Evolutionary conservation across 2,113 vertebrate genomes (phyloP), one percentile per base, ranked within the genome.

Genomic region (Cryptotis parvus): DNA sequence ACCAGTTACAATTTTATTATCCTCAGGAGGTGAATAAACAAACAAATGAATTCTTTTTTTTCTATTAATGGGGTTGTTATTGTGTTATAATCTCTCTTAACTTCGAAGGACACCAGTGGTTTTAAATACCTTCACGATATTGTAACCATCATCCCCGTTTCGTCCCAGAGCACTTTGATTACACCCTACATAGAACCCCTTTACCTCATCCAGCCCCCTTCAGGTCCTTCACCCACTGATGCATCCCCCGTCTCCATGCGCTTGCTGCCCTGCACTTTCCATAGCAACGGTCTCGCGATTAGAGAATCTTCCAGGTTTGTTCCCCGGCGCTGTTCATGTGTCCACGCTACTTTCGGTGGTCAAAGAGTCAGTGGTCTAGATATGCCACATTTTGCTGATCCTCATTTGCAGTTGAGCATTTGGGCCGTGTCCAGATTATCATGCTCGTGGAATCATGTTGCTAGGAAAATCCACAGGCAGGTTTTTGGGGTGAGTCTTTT

Each of bases 1-100:
- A 83, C 37, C 35, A 31, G 55, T 65, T 84, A 12, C 27, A 68
- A 1, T n/a, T 87, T 77, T 33, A 94, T 90, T 74, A 86, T 61
- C 22, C 37, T 45, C 26, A 85, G 76, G 41, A 84, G n/a, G n/a
- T 61, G 31, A 39, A 43, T 9, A n/a, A 65, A 91, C 61, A 89
- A 87, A n/a, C 33, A 20, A 76, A 87, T 84, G 16, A 0, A 43
- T 91, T 85, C 16, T 9, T 14, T 45, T 87, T 66, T 84, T 89
- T 45, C 29, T 65, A 31, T 8, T 66, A 91, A 29, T 4, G 1
- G 72, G 43, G 52, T 58, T 94, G 92, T 66, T 43, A 33, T 61
- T 84, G 58, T 2, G 3, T 65, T 91, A 58, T 58, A 74, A 87
- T 91, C n/a, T 68, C 55, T 77, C 39, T 33, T 55, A 61, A 84